phyloP scores from a whole-genome alignment of 2,113 vertebrate species.

The Rattus rattus region DNA sequence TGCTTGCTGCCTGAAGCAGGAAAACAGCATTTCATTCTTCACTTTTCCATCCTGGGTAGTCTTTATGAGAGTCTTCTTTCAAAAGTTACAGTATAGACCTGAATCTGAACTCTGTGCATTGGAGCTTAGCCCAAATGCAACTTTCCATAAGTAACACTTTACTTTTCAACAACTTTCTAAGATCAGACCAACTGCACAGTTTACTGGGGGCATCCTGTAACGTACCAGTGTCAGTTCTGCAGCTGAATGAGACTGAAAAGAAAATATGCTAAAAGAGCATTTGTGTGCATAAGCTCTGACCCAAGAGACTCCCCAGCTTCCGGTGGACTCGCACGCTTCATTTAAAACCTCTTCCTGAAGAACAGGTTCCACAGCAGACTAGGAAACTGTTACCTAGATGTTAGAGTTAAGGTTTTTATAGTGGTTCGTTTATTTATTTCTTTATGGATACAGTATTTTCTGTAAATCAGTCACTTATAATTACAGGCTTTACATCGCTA shows the following conservation, averaged over 20 bases:
- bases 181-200: background rate
- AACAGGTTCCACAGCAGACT: background rate
- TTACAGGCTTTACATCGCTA: background rate
- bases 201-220: background rate
- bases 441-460: background rate
- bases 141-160: constrained; percentile 9
- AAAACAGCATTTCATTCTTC: background rate
- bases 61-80: constrained; percentile 1
- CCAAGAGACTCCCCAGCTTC: background rate
- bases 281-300: background rate
- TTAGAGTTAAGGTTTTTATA: background rate
- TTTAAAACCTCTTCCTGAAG: background rate
- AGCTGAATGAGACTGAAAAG: background rate
- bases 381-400: background rate
- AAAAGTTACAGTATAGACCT: background rate
- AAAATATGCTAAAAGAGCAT: background rate
- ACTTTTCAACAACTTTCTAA: background rate
- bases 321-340: background rate
- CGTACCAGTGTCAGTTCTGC: background rate
- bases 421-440: constrained; percentile 2
- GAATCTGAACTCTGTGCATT: background rate
- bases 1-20: background rate
- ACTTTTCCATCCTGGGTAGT: background rate
- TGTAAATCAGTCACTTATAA: background rate
- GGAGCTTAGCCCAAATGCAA: background rate